These are phyloP conservation scores for Meriones unguiculatus DNA, from an alignment of 2,113 vertebrate genomes.

Conservation along the genomic window DNA sequence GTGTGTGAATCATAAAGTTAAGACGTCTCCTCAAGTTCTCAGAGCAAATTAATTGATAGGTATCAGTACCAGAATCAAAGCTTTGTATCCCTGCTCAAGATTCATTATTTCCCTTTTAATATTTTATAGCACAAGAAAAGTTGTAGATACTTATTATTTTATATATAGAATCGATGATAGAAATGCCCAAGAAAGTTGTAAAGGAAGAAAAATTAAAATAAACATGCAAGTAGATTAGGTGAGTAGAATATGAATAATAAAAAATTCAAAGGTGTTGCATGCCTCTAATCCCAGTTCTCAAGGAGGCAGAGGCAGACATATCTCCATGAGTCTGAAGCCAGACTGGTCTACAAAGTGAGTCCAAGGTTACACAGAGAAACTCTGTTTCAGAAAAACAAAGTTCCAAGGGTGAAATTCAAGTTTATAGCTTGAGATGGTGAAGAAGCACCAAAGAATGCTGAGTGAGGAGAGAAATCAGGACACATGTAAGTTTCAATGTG, in stretches of 20 bases:
- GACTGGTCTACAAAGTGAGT: too few relatives aligned
- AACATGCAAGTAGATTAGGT: neutral
- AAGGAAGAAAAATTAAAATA: neutral
- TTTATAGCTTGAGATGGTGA: neutral
- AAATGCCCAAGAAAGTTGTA: neutral
- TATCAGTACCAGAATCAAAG: slow-evolving; percentile 8
- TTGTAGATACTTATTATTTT: neutral
- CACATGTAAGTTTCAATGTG: neutral
- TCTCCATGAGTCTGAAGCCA: too few relatives aligned
- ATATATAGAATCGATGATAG: neutral
- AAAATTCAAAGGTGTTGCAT: neutral
- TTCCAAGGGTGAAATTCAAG: neutral
- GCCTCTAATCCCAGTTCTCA: too few relatives aligned
- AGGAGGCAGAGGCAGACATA: too few relatives aligned
- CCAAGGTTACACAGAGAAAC: too few relatives aligned
- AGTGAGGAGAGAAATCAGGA: neutral
- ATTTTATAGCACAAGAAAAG: neutral
- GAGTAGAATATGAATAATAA: neutral
- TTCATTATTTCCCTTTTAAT: neutral
- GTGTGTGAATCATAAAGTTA: neutral
- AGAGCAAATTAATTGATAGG: neutral
- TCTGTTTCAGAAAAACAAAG: neutral
- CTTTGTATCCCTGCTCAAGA: neutral
- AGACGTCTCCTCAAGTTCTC: neutral
- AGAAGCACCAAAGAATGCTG: neutral